Percentiles rank a stretch among this genome's conserved stretches.
Evolutionary conservation across 2,113 vertebrate genomes (phyloP).

Genomic region (Ranitomeya variabilis): DNA sequence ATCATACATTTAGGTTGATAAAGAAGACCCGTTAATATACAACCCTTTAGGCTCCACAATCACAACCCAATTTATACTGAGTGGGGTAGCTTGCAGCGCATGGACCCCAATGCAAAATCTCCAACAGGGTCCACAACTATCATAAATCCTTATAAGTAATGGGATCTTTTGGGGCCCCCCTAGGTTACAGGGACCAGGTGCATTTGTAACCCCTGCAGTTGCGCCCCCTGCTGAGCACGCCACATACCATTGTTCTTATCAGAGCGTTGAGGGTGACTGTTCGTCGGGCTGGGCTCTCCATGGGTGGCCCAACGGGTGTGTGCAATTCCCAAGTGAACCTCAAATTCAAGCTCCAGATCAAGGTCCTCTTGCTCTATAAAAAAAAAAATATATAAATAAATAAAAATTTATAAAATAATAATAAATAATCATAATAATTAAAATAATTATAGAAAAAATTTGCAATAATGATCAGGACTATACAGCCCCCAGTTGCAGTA

Average conservation of each 20-base stretch:
- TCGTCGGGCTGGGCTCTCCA: constrained; percentile 88
- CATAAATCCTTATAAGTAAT: too few species aligned
- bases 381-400: not conserved
- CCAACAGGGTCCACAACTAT: too few species aligned
- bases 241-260: constrained; percentile 89
- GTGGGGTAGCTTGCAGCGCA: too few species aligned
- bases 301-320: constrained; percentile 98
- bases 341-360: constrained; percentile 93
- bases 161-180: too few species aligned
- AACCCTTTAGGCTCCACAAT: not conserved
- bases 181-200: too few species aligned
- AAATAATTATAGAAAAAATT: too few species aligned
- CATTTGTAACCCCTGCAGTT: too few species aligned
- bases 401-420: not conserved
- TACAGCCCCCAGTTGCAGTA: not conserved
- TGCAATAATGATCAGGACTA: not conserved
- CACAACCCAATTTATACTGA: not conserved
- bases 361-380: constrained; percentile 87
- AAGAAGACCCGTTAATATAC: not conserved
- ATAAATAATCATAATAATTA: not conserved
- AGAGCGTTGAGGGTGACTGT: constrained; percentile 95
- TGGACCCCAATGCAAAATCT: too few species aligned
- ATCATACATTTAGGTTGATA: too few species aligned
- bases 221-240: too few species aligned
- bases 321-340: constrained; percentile 94